Evolutionary conservation across 2,888 invertebrate genomes (phyloP), one percentile per base, ranked within the genome.

Genomic region (Bembecia ichneumoniformis): DNA sequence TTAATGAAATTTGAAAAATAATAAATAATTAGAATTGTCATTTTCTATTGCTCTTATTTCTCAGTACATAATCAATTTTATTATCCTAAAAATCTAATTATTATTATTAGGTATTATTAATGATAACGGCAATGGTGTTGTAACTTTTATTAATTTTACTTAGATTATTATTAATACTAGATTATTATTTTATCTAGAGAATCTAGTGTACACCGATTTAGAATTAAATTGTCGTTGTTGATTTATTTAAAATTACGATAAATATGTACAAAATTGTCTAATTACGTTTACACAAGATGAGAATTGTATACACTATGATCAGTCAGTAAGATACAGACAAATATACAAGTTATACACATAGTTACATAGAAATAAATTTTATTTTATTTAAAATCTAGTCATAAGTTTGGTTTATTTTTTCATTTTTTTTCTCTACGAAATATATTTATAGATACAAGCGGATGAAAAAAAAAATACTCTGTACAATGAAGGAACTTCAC

Each of bases 211-310:
- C 75, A 81, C 59, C 71, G 62, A 84, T 86, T 87, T 87, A 87
- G 86, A 87, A 87, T 86, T 82, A 86, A 75, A 68, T 82, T 77
- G 76, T 87, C 84, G 86, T 87, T 83, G 86, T 84, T 75, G 70
- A 76, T 74, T 71, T 68, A 64, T 72, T 50, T 47, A 50, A 47
- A 69, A 58, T 63, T 60, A 60, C 62, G 62, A 34, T 47, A 47
- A 28, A 20, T 71, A 71, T 74, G 58, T 74, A 74, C 70, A 57
- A 57, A 54, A 54, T 56, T 56, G 55, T 45, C 48, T 55, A 59
- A 55, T 54, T 28, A 28, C 9, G 51, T 55, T 56, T 66, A 68
- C 62, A 65, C 63, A 69, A 70, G 61, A 55, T 59, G 66, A 74
- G 69, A 70, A 66, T 66, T 70, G 46, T 72, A 68, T 66, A 68